Evolutionary conservation across 35 echinoderm and acorn worm genomes (phyloP).

Genomic region (Acanthaster planci): DNA sequence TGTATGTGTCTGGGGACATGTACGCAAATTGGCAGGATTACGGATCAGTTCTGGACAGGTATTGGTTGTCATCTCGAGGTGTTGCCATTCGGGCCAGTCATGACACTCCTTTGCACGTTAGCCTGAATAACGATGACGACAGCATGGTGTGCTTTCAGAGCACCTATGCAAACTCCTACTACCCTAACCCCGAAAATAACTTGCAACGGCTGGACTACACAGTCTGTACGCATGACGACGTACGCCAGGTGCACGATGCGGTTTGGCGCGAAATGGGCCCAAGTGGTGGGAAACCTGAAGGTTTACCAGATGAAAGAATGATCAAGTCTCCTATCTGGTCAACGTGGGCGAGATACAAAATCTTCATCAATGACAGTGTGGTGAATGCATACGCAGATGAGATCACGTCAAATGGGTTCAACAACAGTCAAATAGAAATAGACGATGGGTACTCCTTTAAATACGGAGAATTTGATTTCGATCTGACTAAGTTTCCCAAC

Average conservation of each 20-base stretch:
- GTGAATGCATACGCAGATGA: constrained; percentile 72
- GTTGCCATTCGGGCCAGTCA: constrained; percentile 74
- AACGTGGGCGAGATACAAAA: constrained; percentile 92
- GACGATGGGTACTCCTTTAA: constrained; percentile 81
- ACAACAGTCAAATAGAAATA: constrained; percentile 97
- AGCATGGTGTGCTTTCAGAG: constrained; percentile 66
- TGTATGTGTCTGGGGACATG: constrained; percentile 88
- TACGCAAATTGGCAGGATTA: constrained; percentile 71
- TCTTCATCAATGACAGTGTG: constrained; percentile 76
- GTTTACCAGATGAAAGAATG: constrained; percentile 86
- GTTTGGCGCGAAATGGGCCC: constrained; percentile 41
- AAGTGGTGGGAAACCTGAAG: constrained; percentile 59
- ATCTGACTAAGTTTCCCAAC: constrained; percentile 76
- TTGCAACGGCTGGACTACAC: constrained; percentile 59
- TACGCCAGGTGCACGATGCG: constrained; percentile 62
- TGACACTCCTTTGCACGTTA: constrained; percentile 74
- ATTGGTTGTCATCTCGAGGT: constrained; percentile 92
- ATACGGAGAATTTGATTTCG: constrained; percentile 87
- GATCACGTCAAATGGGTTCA: constrained; percentile 79
- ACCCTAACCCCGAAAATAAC: constrained; percentile 51
- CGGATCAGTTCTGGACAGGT: constrained; percentile 85
- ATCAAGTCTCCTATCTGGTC: constrained; percentile 95
- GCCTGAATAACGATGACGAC: constrained; percentile 72
- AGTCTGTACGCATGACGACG: constrained; percentile 70
- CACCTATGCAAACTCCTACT: constrained; percentile 65